Evolutionary conservation across 2,797 vertebrate species (phyloP), one percentile per base, ranked within the genome.

Genomic region (Chrosomus eos): DNA sequence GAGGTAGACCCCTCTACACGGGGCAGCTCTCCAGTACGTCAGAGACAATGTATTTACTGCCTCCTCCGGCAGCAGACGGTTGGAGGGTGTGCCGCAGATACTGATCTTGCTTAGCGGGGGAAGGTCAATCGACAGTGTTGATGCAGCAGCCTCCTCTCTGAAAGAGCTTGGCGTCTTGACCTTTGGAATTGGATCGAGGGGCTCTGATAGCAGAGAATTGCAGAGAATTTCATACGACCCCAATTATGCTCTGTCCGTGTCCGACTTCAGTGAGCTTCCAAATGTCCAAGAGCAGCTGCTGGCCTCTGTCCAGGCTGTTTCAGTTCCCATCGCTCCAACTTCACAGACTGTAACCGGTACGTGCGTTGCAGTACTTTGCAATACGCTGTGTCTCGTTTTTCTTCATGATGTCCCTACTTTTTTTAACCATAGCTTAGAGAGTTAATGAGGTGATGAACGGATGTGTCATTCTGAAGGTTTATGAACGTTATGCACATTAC

Each of bases 31-130:
- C 48, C 84, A 90, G 51, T 88, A 83, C 31, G 86, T 90, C 23
- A 80, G 21, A 70, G 85, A 88, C 60, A 88, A 88, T 43, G 83
- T 90, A 40, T 91, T 89, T 67, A 87, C 77, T 21, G 73, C 60
- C 40, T 82, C 89, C 6, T 85, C 78, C 10, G 89, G 89, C 81
- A 89, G 89, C 64, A 86, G 89, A 45, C 78, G 68, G 48, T 31
- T 86, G 16, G 89, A 87, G 48, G 89, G 87, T 23, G 92, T 60
- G 86, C 68, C 33, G 31, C 85, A 38, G 60, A 66, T 31, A 62
- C 76, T 51, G n/a, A n/a, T 81, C 90, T 92, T 1, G 94, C 94
- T 97, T 97, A 88, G 93, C 97, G 86, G 90, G 96, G 0, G 97
- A 97, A 36, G 95, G 96, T 71, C 86, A 64, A 36, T 26, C 62